Conservation (phyloP, 2,888 invertebrate species). For the Pristionchus maxplancki region DNA sequence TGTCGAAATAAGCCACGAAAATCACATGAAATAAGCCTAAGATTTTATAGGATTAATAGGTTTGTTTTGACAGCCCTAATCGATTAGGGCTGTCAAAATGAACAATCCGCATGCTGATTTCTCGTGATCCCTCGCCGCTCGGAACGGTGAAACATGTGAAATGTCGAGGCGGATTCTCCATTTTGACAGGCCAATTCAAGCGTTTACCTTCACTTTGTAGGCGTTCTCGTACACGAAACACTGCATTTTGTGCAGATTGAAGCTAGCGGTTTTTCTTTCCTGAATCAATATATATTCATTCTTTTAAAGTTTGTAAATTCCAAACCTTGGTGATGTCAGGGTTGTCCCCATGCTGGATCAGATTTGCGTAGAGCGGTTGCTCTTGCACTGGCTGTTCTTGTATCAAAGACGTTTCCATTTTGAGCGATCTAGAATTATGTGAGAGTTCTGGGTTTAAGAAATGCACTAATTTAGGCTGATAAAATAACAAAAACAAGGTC, state of each 20-base stretch:
- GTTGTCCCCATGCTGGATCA: conserved; percentile 71
- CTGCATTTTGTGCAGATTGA: conserved; percentile 37
- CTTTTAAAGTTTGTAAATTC: background rate
- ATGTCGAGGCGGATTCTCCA: too few relatives aligned
- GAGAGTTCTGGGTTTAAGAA: too few relatives aligned
- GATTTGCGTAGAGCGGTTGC: conserved; percentile 14
- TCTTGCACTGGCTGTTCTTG: background rate
- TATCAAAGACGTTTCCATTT: background rate
- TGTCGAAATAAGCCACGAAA: too few relatives aligned
- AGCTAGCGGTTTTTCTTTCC: conserved; percentile 23
- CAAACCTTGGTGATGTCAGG: conserved; percentile 69
- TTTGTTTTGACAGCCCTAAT: too few relatives aligned
- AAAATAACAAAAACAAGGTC: too few relatives aligned
- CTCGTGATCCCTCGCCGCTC: too few relatives aligned
- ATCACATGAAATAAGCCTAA: background rate
- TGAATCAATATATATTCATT: background rate
- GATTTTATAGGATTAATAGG: too few relatives aligned
- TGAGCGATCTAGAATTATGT: too few relatives aligned
- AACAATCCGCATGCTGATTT: too few relatives aligned
- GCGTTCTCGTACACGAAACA: conserved; percentile 47
- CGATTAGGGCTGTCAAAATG: too few relatives aligned
- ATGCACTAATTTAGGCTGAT: background rate
- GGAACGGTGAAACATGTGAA: too few relatives aligned
- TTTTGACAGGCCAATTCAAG: too few relatives aligned
- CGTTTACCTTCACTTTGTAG: conserved; percentile 8